These are phyloP conservation scores for Sesia apiformis DNA, from an alignment of 2,888 invertebrate species.

Conservation along the genomic window DNA sequence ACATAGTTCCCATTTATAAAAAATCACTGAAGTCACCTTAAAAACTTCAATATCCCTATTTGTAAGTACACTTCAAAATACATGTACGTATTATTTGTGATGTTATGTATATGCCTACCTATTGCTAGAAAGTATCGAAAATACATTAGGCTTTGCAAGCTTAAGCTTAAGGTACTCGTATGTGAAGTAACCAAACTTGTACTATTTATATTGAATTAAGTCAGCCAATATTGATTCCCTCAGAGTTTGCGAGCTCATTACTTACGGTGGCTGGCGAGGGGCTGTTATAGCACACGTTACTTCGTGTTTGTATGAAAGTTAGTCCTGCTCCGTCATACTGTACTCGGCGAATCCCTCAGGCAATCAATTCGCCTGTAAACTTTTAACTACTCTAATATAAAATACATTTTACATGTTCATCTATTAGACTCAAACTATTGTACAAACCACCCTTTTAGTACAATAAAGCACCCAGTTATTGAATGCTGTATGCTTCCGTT, in stretches of 20 bases:
- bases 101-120: too few species aligned
- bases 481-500: too few species aligned
- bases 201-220: slow-evolving; percentile 1
- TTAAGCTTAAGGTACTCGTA: neutral
- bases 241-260: neutral
- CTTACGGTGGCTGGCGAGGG: slow-evolving; percentile 10
- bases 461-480: too few species aligned
- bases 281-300: slow-evolving; percentile 1
- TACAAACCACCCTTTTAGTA: too few species aligned
- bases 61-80: too few species aligned
- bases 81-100: too few species aligned
- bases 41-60: too few species aligned
- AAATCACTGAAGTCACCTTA: too few species aligned
- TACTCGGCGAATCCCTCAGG: neutral
- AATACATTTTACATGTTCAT: neutral
- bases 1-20: too few species aligned
- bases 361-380: slow-evolving; percentile 2
- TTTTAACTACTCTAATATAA: neutral
- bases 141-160: neutral
- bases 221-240: neutral
- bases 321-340: neutral
- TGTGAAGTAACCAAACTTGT: neutral
- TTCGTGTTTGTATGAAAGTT: slow-evolving; percentile 1
- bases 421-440: too few species aligned
- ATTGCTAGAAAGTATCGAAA: too few species aligned